Conservation (phyloP, 2,888 invertebrate species). For the Lymantria dispar region DNA sequence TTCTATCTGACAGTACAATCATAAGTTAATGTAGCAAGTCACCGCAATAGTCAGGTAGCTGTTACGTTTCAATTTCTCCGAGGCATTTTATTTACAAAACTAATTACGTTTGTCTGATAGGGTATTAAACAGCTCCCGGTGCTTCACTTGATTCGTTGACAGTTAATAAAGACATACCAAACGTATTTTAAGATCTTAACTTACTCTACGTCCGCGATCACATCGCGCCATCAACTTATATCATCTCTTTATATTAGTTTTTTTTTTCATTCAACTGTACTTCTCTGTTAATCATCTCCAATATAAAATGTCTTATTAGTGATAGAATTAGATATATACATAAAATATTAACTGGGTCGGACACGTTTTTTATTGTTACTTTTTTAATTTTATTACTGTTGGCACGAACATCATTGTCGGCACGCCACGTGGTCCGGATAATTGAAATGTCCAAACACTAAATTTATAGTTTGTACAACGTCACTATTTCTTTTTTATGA, state of each 20-base stretch:
- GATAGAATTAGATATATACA: conserved; percentile 43
- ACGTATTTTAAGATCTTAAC: conserved; percentile 63
- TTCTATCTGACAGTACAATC: conserved; percentile 50
- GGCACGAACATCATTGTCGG: conserved; percentile 74
- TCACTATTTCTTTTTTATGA: conserved; percentile 63
- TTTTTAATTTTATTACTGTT: conserved; percentile 69
- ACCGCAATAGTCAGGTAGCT: conserved; percentile 72
- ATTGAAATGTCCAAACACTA: conserved; percentile 80
- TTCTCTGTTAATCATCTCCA: conserved; percentile 41
- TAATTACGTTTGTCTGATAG: conserved; percentile 81
- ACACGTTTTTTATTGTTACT: conserved; percentile 49
- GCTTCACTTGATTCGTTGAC: conserved; percentile 72
- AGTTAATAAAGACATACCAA: conserved; percentile 81
- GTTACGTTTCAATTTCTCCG: conserved; percentile 78
- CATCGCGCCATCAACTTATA: conserved; percentile 61
- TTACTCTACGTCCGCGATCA: conserved; percentile 57
- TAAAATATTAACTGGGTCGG: conserved; percentile 46
- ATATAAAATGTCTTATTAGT: conserved; percentile 45
- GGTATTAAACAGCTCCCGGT: conserved; percentile 73
- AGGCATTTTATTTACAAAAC: conserved; percentile 82
- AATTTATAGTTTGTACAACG: conserved; percentile 71
- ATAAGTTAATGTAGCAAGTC: conserved; percentile 72
- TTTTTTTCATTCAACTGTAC: conserved; percentile 46
- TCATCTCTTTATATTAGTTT: conserved; percentile 29
- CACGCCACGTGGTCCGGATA: conserved; percentile 77